Conservation (phyloP, 2,888 invertebrate species). For the Amiota minor region DNA sequence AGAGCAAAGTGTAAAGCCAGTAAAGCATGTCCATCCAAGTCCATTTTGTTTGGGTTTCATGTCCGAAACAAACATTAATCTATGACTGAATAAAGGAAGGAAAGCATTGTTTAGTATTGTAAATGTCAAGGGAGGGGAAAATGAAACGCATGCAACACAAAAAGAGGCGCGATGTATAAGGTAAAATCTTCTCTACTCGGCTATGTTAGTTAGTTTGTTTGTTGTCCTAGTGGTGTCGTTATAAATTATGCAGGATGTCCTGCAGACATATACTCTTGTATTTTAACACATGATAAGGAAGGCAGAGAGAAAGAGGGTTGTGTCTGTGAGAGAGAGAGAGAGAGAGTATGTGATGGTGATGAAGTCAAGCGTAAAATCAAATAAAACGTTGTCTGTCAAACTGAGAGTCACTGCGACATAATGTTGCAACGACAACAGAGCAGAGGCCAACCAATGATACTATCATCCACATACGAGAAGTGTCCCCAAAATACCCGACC, state of each 20-base stretch:
- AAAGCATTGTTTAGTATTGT: background rate
- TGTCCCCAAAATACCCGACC: too few species aligned
- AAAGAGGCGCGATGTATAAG: background rate
- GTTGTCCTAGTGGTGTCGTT: conserved; percentile 55
- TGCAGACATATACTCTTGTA: conserved; percentile 19
- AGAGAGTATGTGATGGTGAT: conserved; percentile 37
- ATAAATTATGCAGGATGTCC: conserved; percentile 60
- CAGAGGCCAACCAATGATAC: background rate
- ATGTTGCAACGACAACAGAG: too few species aligned
- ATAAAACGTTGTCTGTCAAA: conserved; percentile 55
- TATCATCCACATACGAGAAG: too few species aligned
- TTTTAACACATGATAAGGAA: background rate
- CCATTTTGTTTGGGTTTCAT: background rate
- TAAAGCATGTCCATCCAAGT: conserved; percentile 20
- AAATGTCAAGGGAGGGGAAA: background rate
- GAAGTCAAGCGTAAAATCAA: conserved; percentile 67
- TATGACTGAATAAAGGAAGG: background rate
- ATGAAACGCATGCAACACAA: background rate
- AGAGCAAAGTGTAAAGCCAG: conserved; percentile 1
- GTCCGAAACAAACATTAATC: conserved; percentile 27
- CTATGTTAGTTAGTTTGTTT: conserved; percentile 32
- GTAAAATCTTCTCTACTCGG: background rate
- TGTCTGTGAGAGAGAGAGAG: background rate
- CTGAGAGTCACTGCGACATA: conserved; percentile 7
- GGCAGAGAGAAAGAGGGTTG: background rate